phyloP scores from a whole-genome alignment of 2,113 vertebrate species.

The Coptodon rendalli region DNA sequence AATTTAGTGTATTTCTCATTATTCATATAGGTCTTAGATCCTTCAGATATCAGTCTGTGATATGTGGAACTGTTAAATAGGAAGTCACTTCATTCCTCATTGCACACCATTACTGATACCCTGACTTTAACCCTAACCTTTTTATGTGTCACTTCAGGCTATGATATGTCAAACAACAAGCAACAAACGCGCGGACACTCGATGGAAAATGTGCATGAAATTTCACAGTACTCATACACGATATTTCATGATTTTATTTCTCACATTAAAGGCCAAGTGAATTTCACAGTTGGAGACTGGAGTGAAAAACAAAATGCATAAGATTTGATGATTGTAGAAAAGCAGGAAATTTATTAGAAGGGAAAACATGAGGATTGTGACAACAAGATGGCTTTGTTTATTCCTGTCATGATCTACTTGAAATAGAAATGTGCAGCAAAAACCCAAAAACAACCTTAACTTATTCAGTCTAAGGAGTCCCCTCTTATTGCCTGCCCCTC shows the following conservation, averaged over 20 bases:
- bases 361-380: neutral
- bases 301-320: neutral
- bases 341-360: constrained; percentile 58
- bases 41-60: neutral
- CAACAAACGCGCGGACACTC: neutral
- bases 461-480: neutral
- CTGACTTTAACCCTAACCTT: neutral
- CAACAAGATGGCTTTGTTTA: neutral
- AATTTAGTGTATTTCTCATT: neutral
- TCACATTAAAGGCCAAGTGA: rapidly evolving
- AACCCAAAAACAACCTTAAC: neutral
- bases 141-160: neutral
- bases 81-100: neutral
- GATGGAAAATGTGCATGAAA: neutral
- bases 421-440: neutral
- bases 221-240: rapidly evolving
- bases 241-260: neutral
- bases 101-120: neutral
- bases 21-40: neutral
- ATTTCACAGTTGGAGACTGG: neutral
- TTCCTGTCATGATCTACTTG: neutral
- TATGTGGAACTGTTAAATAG: neutral
- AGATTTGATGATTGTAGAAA: constrained; percentile 38
- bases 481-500: neutral
- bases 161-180: rapidly evolving